Conservation (phyloP, 37 sponge, comb jelly and placozoan genomes). For the Beroe forskalii region DNA sequence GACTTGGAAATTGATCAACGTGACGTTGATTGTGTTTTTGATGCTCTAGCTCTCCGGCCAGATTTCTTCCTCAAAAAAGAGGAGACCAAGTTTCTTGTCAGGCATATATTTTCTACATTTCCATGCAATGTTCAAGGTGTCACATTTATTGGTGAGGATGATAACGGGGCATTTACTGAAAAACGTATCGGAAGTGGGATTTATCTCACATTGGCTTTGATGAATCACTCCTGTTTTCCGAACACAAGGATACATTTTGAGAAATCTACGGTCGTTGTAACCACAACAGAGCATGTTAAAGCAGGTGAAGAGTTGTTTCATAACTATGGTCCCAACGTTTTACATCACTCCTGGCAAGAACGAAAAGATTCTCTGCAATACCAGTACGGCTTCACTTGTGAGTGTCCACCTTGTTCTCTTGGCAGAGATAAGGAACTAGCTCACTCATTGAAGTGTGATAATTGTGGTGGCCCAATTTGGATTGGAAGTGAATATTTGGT, state of each 20-base stretch:
- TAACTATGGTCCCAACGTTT: conserved; percentile 41
- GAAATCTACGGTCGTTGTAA: neutral
- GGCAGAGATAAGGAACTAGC: neutral
- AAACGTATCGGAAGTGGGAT: conserved; percentile 42
- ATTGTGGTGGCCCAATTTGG: neutral
- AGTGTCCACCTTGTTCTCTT: conserved; percentile 28
- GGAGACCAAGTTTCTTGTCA: neutral
- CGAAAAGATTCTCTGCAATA: neutral
- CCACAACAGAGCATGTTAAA: neutral
- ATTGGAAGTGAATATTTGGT: neutral
- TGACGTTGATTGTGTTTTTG: conserved; percentile 6
- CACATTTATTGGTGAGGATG: neutral
- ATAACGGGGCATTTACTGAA: neutral
- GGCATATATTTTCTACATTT: conserved; percentile 35
- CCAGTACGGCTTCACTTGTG: conserved; percentile 55
- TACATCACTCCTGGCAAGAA: neutral
- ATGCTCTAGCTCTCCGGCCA: neutral
- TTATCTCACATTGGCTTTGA: neutral
- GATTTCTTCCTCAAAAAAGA: neutral
- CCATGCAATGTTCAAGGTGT: conserved; percentile 43
- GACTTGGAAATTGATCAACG: neutral
- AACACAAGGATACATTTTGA: conserved; percentile 61
- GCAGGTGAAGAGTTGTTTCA: conserved; percentile 27
- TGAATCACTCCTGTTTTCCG: conserved; percentile 41
- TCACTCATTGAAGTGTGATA: neutral